These are phyloP conservation scores for Malurus alboscapulatus DNA, from an alignment of 2,113 vertebrate species.

Conservation along the genomic window DNA sequence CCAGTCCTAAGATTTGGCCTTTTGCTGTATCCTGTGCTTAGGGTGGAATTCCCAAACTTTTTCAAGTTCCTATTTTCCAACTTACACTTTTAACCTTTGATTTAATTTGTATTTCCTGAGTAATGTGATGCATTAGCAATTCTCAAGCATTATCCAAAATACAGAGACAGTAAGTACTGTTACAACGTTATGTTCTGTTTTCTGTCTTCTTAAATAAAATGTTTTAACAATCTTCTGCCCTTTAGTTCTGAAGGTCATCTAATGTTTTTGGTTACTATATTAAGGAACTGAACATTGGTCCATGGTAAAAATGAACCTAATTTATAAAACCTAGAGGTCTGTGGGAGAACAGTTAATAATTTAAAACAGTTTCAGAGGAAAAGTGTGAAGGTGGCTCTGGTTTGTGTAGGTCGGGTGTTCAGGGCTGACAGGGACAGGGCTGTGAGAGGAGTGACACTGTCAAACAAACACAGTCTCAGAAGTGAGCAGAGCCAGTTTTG, in stretches of 20 bases:
- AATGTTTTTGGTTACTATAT: neutral
- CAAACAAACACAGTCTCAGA: neutral
- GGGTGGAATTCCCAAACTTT: neutral
- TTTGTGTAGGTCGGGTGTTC: neutral
- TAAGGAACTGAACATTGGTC: neutral
- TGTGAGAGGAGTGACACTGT: neutral
- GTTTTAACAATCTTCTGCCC: neutral
- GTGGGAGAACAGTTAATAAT: neutral
- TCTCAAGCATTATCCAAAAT: neutral
- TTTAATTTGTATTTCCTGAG: neutral
- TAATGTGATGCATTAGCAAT: neutral
- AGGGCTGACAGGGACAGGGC: neutral
- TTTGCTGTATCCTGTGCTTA: neutral
- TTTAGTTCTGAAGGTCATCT: neutral
- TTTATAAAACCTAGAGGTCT: neutral
- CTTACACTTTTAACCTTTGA: neutral
- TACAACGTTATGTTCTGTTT: neutral
- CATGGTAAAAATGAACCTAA: rapidly evolving
- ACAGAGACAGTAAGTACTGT: neutral
- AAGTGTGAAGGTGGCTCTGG: neutral
- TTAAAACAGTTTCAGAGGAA: neutral
- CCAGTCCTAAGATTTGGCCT: neutral
- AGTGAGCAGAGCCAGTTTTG: neutral
- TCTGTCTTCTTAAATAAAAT: neutral
- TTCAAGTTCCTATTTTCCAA: neutral